Base-by-base conservation (phyloP, 2,797 vertebrate genomes). In the Miichthys miiuy region DNA sequence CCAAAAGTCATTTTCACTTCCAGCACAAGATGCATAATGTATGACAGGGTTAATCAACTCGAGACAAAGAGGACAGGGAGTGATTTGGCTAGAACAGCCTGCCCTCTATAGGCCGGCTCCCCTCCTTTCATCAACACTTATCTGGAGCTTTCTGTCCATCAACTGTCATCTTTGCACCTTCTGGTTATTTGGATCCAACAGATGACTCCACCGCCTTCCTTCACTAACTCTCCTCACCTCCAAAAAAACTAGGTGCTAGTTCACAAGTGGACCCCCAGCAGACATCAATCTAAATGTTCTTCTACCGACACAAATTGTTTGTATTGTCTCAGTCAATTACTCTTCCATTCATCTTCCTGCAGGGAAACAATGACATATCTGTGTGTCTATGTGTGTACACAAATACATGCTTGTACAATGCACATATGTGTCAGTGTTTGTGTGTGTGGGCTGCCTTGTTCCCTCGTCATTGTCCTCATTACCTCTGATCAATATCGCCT, bases 261-360 rank as follows among this genome's bases (percentile, higher is more conserved):
- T 83, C 81, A 83, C 72, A 79, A 48, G 69, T 72, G 70, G 80
- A 73, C 75, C 72, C 75, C 64, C 62, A 79, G 75, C 80, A 84
- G 76, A 80, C 84, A 94, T 94, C 90, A 89, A 87, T 93, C 92
- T 91, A 87, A 58, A 93, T 93, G 91, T 89, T 92, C 87, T 86
- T 87, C 72, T 89, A 87, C 83, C 91, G 86, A 83, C 84, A 86
- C 91, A 93, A 89, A 93, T 93, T 87, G 91, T 93, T 93, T 93
- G 86, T 89, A 88, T 91, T 91, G 90, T 94, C 89, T 89, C 91
- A 90, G 78, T 89, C 88, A 90, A 92, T 94, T 92, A 92, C 79
- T 80, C 77, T 80, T 58, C 78, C 77, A 91, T 91, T 92, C 79
- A 86, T 90, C 88, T 92, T 87, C 51, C 75, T 50, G 64, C 61